Conservation (phyloP, 2,113 vertebrate species). For the Reinhardtius hippoglossoides region DNA sequence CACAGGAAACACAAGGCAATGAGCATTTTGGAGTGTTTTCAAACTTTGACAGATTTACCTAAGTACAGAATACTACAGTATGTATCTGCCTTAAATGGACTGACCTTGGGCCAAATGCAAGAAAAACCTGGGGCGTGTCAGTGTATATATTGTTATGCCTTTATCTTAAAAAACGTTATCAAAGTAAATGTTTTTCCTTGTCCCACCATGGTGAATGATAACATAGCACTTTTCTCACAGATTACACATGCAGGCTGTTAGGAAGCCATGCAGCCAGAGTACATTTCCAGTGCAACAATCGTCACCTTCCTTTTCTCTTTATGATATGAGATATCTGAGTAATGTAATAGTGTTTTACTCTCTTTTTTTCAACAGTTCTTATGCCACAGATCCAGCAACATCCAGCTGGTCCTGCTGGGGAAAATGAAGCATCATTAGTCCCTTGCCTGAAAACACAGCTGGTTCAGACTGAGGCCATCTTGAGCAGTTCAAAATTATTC, state of each 20-base stretch:
- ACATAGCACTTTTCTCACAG: background rate
- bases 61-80: background rate
- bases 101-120: constrained; percentile 10
- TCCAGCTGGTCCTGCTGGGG: constrained; percentile 23
- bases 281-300: background rate
- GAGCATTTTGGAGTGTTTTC: constrained; percentile 29
- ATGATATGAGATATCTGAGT: background rate
- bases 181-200: constrained; percentile 8
- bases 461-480: constrained; percentile 22
- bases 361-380: background rate
- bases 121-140: constrained; percentile 5
- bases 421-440: constrained; percentile 37
- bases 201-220: background rate
- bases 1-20: constrained; percentile 8
- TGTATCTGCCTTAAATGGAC: constrained; percentile 12
- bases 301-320: background rate
- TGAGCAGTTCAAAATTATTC: constrained; percentile 28
- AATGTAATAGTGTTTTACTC: background rate
- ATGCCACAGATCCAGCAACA: constrained; percentile 7
- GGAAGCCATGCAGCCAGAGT: background rate
- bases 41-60: constrained; percentile 23
- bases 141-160: background rate
- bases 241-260: background rate
- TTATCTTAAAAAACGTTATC: background rate
- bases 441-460: constrained; percentile 31